Evolutionary conservation across 2,888 invertebrate genomes (phyloP), one percentile per base, ranked within the genome.

Genomic region (Drosophila paranaensis): DNA sequence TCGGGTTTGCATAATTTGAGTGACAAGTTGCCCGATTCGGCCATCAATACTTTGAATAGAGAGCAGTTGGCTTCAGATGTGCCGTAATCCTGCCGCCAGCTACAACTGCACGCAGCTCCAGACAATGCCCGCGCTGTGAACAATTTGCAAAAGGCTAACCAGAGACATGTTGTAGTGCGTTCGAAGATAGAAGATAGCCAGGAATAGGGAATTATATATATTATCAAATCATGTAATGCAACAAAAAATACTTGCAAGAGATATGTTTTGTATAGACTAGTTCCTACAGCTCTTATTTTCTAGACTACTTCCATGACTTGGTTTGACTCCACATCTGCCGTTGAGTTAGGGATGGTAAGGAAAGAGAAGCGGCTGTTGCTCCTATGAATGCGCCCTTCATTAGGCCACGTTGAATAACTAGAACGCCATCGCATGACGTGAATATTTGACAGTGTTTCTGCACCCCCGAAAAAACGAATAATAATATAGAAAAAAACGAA

Each of bases 381-480:
- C 60, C 63, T 75, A 30, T 45, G 58, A 43, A 30, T 57, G 43
- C 39, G 76, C 66, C 73, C 71, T 81, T 77, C 70, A 83, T 71
- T 71, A 73, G 70, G 33, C 57, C 60, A 71, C 62, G 71, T 79
- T 77, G 82, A 74, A 75, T 83, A 77, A 85, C 81, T 88, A 68
- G 74, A 57, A 61, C 74, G 69, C 58, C 45, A 40, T 50, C 69
- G 82, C 78, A 84, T 88, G 84, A 84, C 84, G 50, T 51, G 81
- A 71, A 82, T 84, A 74, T 84, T 79, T 70, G 69, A 80, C 74
- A 70, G 68, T 71, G 66, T 67, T 62, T 51, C 27, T 40, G 51
- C 33, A 33, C 6, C 33, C 8, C 39, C 25, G 50, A 65, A 56
- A 63, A 55, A 16, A 43, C 9, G 3, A 54, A 67, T 25, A 53